Conservation (phyloP, 2,888 invertebrate genomes). For the Anoplius nigerrimus region DNA sequence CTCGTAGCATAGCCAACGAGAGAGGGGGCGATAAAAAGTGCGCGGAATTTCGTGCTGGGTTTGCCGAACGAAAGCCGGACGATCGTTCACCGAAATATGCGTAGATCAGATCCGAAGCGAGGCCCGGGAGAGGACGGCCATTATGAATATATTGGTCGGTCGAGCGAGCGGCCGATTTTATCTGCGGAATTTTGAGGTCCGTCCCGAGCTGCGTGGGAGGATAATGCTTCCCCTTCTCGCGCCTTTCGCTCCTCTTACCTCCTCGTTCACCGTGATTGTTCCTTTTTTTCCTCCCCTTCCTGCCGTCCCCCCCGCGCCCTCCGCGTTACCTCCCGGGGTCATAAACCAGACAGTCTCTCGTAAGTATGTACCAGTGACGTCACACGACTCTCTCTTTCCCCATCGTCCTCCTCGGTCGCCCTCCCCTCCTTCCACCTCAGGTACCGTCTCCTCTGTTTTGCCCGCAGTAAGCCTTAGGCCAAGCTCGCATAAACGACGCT, state of each 20-base stretch:
- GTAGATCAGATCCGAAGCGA: conserved; percentile 34
- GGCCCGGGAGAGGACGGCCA: conserved; percentile 55
- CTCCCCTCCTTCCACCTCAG: conserved; percentile 6
- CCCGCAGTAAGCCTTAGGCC: conserved; percentile 30
- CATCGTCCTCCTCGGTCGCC: neutral
- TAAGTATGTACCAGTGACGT: conserved; percentile 49
- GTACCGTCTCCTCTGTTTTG: neutral
- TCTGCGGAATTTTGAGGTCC: conserved; percentile 67
- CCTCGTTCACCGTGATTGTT: conserved; percentile 23
- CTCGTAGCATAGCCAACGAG: too few species aligned
- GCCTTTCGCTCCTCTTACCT: conserved; percentile 42
- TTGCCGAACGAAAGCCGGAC: neutral
- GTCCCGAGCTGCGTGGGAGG: conserved; percentile 66
- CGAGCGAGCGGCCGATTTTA: conserved; percentile 65
- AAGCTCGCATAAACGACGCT: conserved; percentile 43
- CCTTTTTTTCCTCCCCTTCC: conserved; percentile 24
- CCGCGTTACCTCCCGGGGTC: conserved; percentile 26
- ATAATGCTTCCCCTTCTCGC: conserved; percentile 61
- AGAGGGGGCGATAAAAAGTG: neutral
- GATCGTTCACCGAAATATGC: conserved; percentile 41
- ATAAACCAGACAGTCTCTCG: conserved; percentile 36
- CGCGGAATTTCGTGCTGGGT: too few species aligned
- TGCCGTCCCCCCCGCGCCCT: conserved; percentile 15
- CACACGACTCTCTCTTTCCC: conserved; percentile 25
- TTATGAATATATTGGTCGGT: conserved; percentile 68